Base-by-base conservation (phyloP, 1,140 invertebrate species). In the Drosophila elegans region DNA sequence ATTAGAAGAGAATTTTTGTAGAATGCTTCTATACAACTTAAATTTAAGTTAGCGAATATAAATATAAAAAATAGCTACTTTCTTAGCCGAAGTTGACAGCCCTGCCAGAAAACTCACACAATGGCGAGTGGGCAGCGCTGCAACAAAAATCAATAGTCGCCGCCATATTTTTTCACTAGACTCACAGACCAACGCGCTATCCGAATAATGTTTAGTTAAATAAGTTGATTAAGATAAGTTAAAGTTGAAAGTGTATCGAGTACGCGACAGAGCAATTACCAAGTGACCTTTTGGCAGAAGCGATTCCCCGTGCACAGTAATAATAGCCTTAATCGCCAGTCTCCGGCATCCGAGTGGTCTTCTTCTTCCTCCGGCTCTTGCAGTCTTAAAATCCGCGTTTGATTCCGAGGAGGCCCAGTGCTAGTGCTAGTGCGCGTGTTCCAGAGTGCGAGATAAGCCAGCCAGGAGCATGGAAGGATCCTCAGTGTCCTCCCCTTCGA, bases 81-180 rank as follows among this genome's bases (percentile, higher is more conserved):
- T 9, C 1, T 4, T 9, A 3, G 16, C 11, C 4, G 6, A 2
- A 0, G 32, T 4, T 42, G 59, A 25, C 60, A 68, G 3, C 59
- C 29, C 60, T 64, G 38, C 0, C 4, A 0, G 1, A 9, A 25
- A 46, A 25, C 4, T 13, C 21, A 5, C 11, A 4, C 7, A 2
- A 9, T 10, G 32, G 9, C 27, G 41, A 63, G 60, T 63, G 51
- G 55, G 41, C 74, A 74, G 41, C 51, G 16, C 60, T 49, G 56
- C 57, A 69, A 51, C 52, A 69, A 86, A 86, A 88, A 88, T 88
- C 83, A 89, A 88, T 88, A 88, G 53, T 84, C 64, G 82, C 83
- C 83, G 83, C 83, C 83, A 88, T 88, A 88, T 88, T 88, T 88
- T 89, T 88, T 89, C 83, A 89, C 83, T 76, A 49, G 49, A 41